Percentiles rank a stretch among this genome's conserved stretches.
Conservation (phyloP, 2,797 vertebrate species). For the Chloroceryle amazona region DNA sequence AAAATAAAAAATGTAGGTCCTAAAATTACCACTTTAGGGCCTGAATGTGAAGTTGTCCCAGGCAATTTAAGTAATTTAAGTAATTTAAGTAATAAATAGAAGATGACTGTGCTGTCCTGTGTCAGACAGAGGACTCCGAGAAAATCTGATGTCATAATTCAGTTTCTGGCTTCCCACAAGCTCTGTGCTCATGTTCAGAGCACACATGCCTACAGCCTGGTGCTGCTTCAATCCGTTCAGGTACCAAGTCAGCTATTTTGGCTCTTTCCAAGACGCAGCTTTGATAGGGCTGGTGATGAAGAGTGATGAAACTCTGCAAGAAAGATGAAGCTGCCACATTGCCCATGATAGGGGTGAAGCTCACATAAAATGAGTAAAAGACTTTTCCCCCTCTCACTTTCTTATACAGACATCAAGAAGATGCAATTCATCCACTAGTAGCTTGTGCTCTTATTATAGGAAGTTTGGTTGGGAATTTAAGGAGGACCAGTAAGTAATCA, state of each 20-base stretch:
- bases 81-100: neutral
- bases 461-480: neutral
- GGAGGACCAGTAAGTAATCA: neutral
- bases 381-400: neutral
- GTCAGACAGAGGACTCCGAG: neutral
- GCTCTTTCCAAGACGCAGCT: neutral
- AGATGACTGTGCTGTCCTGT: neutral
- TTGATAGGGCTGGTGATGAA: neutral
- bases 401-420: neutral
- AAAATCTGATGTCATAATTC: neutral
- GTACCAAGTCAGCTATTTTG: neutral
- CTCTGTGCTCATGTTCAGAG: neutral
- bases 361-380: neutral
- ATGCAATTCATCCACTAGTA: neutral
- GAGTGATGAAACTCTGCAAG: neutral
- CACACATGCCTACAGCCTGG: accelerated
- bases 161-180: neutral
- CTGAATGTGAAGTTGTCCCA: neutral
- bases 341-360: neutral
- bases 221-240: neutral
- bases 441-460: neutral
- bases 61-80: too few relatives aligned
- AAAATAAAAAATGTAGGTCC: neutral
- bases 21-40: neutral
- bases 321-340: neutral